Base-by-base conservation (phyloP, 2,797 vertebrate genomes). In the Pangasius djambal region DNA sequence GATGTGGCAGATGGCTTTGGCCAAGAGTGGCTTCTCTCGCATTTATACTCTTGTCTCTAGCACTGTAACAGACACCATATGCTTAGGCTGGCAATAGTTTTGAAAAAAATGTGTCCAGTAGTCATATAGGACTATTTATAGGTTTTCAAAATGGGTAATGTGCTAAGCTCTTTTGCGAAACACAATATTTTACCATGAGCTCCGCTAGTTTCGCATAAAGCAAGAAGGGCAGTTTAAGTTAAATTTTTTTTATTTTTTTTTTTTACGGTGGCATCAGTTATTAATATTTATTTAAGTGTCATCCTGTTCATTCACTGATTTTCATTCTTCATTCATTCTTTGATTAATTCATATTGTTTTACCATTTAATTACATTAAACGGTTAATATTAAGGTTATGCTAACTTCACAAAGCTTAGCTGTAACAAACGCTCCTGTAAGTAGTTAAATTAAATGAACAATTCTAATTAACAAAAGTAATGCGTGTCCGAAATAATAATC, bases 121-220 rank as follows among this genome's bases (percentile, higher is more conserved):
- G 91, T 92, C 92, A 93, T 90, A 91, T 93, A 91, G 92, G n/a
- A 82, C 92, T 95, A 94, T 94, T 93, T 93, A 93, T 94, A 94
- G 90, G 91, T 78, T 91, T 92, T 90, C 83, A 83, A 91, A 89
- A 86, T 83, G 86, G 86, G 89, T 28, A 81, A 92, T 92, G 89
- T 91, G 91, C 82, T 85, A 85, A 90, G 81, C 86, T 91, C 89
- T 88, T 91, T 85, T 89, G 88, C 40, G 91, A 93, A 91, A 92
- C 72, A 86, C 85, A 91, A 90, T 89, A 90, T 90, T 88, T 86
- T 78, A 88, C 87, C 89, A 87, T 70, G 48, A 83, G 63, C 63
- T 74, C 57, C 86, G 75, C 67, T 48, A 63, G 50, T 50, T 28
- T 78, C 31, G 81, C 70, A 90, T 89, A 91, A 90, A 83, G 85